Percentiles rank a stretch among this genome's conserved stretches.
Conservation (phyloP, 2,113 vertebrate genomes). For the Isurus oxyrinchus region DNA sequence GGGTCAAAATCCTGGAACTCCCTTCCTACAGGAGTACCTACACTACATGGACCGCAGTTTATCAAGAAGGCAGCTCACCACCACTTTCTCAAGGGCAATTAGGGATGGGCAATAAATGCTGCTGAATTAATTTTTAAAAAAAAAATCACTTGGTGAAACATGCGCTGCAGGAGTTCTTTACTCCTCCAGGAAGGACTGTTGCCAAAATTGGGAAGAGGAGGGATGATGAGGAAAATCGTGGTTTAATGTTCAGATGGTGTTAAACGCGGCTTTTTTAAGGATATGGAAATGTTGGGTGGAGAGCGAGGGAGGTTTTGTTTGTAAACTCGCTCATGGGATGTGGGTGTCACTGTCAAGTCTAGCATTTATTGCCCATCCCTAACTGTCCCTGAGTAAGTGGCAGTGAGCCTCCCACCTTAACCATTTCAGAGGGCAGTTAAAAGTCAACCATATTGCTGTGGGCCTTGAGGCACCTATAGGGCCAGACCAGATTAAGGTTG, state of each 20-base stretch:
- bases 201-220: too few species aligned
- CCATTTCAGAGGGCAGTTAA: background rate
- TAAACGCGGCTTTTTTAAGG: background rate
- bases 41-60: too few species aligned
- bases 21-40: too few species aligned
- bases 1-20: too few species aligned
- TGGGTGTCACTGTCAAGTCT: background rate
- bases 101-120: too few species aligned
- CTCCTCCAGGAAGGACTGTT: too few species aligned
- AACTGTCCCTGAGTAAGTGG: background rate
- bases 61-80: too few species aligned
- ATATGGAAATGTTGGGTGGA: background rate
- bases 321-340: background rate
- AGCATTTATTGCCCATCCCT: background rate
- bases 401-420: background rate
- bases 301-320: too few species aligned
- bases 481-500: background rate
- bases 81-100: too few species aligned
- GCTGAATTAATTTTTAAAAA: too few species aligned
- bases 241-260: background rate
- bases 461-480: background rate
- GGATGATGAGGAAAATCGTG: background rate
- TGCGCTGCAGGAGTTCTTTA: too few species aligned
- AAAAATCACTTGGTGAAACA: too few species aligned
- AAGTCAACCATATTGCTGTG: background rate